Conservation (phyloP, 2,888 invertebrate genomes). For the Coelinius sp. region DNA sequence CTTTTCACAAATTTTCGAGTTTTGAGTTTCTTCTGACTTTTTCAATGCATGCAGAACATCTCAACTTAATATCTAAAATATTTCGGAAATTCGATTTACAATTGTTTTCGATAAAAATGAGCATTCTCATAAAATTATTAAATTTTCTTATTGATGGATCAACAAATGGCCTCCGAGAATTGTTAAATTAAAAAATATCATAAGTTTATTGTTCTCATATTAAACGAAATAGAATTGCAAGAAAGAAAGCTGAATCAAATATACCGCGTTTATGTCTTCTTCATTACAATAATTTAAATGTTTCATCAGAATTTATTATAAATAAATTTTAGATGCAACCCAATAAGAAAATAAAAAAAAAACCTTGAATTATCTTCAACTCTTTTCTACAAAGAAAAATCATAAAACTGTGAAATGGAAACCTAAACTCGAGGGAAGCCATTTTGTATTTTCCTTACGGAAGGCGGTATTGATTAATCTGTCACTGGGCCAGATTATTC, state of each 20-base stretch:
- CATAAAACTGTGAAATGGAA: conserved; percentile 44
- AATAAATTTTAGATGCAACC: neutral
- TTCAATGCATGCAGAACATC: conserved; percentile 4
- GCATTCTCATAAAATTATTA: neutral
- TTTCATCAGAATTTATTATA: neutral
- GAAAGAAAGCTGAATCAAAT: too few species aligned
- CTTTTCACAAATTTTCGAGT: neutral
- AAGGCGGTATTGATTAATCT: conserved; percentile 70
- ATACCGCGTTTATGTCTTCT: too few species aligned
- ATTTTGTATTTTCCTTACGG: conserved; percentile 68
- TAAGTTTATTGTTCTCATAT: too few species aligned
- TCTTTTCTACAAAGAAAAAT: conserved; percentile 15
- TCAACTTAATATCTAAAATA: conserved; percentile 5
- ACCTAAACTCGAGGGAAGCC: conserved; percentile 58
- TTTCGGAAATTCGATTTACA: neutral
- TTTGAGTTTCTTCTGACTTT: neutral
- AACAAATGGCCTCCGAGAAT: conserved; percentile 12
- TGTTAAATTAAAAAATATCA: too few species aligned
- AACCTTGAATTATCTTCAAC: neutral
- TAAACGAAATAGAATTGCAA: too few species aligned
- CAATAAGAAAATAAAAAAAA: neutral
- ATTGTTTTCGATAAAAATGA: conserved; percentile 7
- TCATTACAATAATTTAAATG: neutral
- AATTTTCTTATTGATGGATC: neutral
- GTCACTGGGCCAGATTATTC: conserved; percentile 56